Conservation (phyloP, 2,113 vertebrate species). For the Muscicapa adusta region DNA sequence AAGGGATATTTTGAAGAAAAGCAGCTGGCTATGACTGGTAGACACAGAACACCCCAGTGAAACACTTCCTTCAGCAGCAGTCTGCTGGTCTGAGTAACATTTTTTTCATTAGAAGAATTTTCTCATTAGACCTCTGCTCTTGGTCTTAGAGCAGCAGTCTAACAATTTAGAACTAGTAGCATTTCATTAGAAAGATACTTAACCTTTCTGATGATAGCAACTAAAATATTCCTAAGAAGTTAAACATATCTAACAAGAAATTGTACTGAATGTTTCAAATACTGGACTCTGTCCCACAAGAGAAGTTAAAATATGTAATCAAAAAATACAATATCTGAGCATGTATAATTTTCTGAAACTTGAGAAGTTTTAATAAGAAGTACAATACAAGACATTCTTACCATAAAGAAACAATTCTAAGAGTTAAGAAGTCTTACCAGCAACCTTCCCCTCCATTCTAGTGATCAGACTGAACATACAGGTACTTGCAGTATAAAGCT, state of each 20-base stretch:
- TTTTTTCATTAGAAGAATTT: background rate
- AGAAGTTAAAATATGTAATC: background rate
- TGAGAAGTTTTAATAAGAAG: background rate
- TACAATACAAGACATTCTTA: background rate
- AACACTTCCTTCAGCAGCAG: background rate
- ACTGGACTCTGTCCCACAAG: background rate
- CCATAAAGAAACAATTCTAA: background rate
- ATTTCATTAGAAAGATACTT: background rate
- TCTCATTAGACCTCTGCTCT: background rate
- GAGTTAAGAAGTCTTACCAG: background rate
- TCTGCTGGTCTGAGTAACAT: background rate
- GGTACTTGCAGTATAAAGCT: background rate
- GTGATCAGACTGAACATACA: background rate
- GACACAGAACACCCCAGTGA: background rate
- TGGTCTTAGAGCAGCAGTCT: background rate
- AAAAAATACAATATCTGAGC: background rate
- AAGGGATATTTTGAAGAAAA: background rate
- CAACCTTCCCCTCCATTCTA: background rate
- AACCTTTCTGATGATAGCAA: background rate
- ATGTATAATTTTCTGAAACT: background rate
- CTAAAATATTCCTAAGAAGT: background rate
- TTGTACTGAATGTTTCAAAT: background rate
- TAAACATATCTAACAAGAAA: background rate
- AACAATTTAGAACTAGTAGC: background rate
- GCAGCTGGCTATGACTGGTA: background rate